A percentile compares a stretch with the other conserved stretches of the same genome.
Evolutionary conservation across 2,888 invertebrate genomes (phyloP).

Genomic region (Caenorhabditis becei): DNA sequence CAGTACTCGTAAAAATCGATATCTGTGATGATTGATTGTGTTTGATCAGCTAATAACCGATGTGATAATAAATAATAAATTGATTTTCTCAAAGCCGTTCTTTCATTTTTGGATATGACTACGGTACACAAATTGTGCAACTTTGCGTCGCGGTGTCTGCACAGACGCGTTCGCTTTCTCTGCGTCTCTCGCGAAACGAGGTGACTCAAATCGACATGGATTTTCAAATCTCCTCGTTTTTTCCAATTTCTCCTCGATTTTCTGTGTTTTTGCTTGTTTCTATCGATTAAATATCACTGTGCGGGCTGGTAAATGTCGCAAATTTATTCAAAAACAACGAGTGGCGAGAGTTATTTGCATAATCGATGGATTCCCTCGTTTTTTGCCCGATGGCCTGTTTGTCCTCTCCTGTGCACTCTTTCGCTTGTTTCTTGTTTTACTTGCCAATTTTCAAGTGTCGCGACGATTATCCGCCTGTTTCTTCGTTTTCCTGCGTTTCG

Average conservation of each 20-base stretch:
- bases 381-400: conserved; percentile 22
- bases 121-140: conserved; percentile 35
- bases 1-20: conserved; percentile 51
- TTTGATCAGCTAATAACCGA: conserved; percentile 27
- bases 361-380: conserved; percentile 34
- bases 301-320: not conserved
- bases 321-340: conserved; percentile 17
- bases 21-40: conserved; percentile 15
- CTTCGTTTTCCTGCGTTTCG: conserved; percentile 5
- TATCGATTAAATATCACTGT: not conserved
- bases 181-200: conserved; percentile 22
- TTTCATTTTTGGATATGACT: conserved; percentile 4
- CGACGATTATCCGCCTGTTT: conserved; percentile 12
- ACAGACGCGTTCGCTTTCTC: conserved; percentile 9
- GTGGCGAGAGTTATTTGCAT: conserved; percentile 37
- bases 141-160: conserved; percentile 23
- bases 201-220: no score
- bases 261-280: not conserved
- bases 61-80: conserved; percentile 27
- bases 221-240: not conserved
- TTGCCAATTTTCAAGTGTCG: conserved; percentile 25
- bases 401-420: conserved; percentile 31
- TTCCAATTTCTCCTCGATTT: not conserved
- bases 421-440: conserved; percentile 10
- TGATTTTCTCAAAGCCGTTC: not conserved